These are phyloP conservation scores for Toxotes jaculatrix DNA, from an alignment of 2,113 vertebrate genomes.

Conservation along the genomic window DNA sequence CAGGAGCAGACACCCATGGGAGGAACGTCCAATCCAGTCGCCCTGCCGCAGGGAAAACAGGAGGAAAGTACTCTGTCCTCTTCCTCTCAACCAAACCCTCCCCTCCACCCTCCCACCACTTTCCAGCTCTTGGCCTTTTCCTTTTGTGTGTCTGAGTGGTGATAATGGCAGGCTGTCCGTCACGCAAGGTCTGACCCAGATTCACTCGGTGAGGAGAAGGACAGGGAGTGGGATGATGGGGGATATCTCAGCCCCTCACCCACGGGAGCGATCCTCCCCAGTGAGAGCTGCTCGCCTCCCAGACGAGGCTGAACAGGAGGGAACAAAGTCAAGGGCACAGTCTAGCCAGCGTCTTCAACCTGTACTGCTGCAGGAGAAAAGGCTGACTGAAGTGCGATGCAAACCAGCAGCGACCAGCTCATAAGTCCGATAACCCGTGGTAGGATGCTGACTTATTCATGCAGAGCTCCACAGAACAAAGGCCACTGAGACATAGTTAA, in stretches of 20 bases:
- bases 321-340: constrained; percentile 34
- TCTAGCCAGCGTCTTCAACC: neutral
- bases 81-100: constrained; percentile 53
- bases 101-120: constrained; percentile 46
- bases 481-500: constrained; percentile 44
- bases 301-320: constrained; percentile 11
- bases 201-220: constrained; percentile 55
- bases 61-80: constrained; percentile 56
- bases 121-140: constrained; percentile 62
- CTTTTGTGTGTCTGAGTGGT: constrained; percentile 70
- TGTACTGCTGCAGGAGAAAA: neutral
- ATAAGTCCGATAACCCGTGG: constrained; percentile 49
- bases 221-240: constrained; percentile 19
- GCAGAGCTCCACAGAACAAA: constrained; percentile 28
- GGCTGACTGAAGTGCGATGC: neutral
- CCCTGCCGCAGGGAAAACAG: constrained; percentile 37
- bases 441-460: constrained; percentile 41
- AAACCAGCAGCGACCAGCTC: constrained; percentile 49
- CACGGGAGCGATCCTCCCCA: constrained; percentile 38
- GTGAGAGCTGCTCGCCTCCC: constrained; percentile 5
- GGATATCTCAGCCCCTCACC: constrained; percentile 49
- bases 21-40: constrained; percentile 47
- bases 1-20: constrained; percentile 53
- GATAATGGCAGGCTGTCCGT: constrained; percentile 79
- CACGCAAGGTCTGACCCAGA: constrained; percentile 81